Conservation (phyloP, 2,113 vertebrate genomes). For the Eira barbara region DNA sequence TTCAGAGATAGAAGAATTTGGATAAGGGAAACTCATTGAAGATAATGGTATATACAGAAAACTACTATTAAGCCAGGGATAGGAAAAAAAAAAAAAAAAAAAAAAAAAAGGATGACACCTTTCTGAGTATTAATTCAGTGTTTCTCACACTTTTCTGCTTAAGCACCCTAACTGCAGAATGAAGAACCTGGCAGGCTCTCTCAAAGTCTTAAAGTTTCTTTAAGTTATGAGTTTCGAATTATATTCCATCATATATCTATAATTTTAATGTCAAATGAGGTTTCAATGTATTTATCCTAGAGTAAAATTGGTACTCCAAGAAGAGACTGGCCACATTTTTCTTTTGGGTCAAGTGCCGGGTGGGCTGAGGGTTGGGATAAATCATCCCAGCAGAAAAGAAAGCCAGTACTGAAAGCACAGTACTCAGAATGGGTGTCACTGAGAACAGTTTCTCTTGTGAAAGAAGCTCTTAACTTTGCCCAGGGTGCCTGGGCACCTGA, state of each 20-base stretch:
- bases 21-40: constrained; percentile 36
- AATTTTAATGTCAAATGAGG: background rate
- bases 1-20: constrained; percentile 31
- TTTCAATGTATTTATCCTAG: background rate
- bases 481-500: background rate
- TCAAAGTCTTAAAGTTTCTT: background rate
- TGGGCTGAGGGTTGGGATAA: background rate
- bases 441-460: background rate
- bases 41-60: background rate
- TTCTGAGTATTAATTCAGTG: background rate
- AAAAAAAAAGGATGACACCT: background rate
- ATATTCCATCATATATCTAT: background rate
- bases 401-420: background rate
- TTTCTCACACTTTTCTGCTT: background rate
- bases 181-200: background rate
- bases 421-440: background rate
- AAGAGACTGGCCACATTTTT: background rate
- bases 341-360: background rate
- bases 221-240: background rate
- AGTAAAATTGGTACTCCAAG: background rate
- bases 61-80: background rate
- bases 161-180: background rate
- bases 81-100: background rate
- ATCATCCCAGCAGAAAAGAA: background rate
- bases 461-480: background rate